phyloP scores from a whole-genome alignment of 2,888 invertebrate species.

The Iselma pallidipennis region DNA sequence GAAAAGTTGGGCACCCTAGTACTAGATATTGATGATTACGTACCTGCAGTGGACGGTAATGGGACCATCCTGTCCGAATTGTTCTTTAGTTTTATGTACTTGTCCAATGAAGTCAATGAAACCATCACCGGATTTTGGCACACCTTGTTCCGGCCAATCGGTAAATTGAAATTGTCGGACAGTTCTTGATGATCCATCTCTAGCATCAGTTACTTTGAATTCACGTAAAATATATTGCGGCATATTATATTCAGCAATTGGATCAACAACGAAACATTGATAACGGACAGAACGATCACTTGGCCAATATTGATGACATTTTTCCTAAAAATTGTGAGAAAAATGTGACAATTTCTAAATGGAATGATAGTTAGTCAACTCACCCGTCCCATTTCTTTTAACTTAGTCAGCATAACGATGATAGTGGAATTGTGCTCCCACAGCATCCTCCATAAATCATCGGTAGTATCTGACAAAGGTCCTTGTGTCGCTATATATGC shows the following conservation, averaged over 20 bases:
- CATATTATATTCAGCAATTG: conserved; percentile 99
- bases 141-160: conserved; percentile 96
- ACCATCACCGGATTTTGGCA: conserved; percentile 97
- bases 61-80: conserved; percentile 99
- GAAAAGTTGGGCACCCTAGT: not conserved
- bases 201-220: conserved; percentile 98
- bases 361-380: conserved; percentile 50
- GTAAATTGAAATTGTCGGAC: conserved; percentile 96
- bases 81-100: conserved; percentile 99
- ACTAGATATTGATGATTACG: conserved; percentile 13
- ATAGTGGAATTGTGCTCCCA: conserved; percentile 99
- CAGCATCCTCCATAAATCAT: conserved; percentile 99
- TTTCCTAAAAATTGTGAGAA: conserved; percentile 84
- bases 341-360: conserved; percentile 5
- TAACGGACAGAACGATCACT: conserved; percentile 96
- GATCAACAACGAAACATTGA: conserved; percentile 98
- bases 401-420: conserved; percentile 97
- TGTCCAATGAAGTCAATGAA: conserved; percentile 99
- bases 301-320: conserved; percentile 99
- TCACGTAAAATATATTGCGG: conserved; percentile 98
- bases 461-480: conserved; percentile 94
- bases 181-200: conserved; percentile 95
- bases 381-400: conserved; percentile 97
- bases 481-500: conserved; percentile 99
- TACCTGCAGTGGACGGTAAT: conserved; percentile 97